Evolutionary conservation across 1,140 invertebrate genomes (phyloP).

Genomic region (Lordiphosa collinella): DNA sequence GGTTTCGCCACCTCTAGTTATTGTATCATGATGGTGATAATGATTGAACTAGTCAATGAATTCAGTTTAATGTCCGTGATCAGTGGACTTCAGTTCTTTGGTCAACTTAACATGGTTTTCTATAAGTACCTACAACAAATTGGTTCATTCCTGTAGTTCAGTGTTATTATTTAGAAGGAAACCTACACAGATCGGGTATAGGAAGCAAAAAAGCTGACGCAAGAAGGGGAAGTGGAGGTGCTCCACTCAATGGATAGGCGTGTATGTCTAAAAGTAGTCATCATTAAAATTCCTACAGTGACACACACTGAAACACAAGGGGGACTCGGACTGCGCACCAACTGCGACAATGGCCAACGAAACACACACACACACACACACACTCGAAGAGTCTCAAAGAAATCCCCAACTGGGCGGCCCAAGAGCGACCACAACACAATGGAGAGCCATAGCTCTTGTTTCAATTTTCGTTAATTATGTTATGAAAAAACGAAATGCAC

Average conservation of each 20-base stretch:
- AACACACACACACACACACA: slow-evolving; percentile 12
- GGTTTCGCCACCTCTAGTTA: too few relatives aligned
- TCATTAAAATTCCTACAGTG: slow-evolving; percentile 74
- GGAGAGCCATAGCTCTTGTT: slow-evolving; percentile 47
- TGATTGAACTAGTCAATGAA: too few relatives aligned
- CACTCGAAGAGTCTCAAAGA: neutral
- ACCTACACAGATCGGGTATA: slow-evolving; percentile 17
- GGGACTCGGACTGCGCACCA: neutral
- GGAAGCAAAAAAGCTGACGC: neutral
- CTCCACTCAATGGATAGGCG: slow-evolving; percentile 62
- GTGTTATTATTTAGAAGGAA: slow-evolving; percentile 40
- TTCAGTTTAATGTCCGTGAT: too few relatives aligned
- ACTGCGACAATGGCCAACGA: slow-evolving; percentile 42
- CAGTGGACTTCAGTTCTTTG: too few relatives aligned
- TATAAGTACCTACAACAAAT: too few relatives aligned
- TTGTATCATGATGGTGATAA: too few relatives aligned
- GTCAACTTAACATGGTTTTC: too few relatives aligned
- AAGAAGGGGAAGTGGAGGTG: neutral
- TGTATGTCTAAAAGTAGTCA: slow-evolving; percentile 77
- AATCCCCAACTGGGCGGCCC: slow-evolving; percentile 67
- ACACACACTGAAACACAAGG: slow-evolving; percentile 37
- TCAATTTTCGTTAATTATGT: slow-evolving; percentile 74
- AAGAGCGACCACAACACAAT: slow-evolving; percentile 29
- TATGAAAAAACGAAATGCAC: slow-evolving; percentile 34
- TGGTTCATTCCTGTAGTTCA: slow-evolving; percentile 1